phyloP scores from a whole-genome alignment of 2,888 invertebrate species.

The Sinodicranocentrus sp. region DNA sequence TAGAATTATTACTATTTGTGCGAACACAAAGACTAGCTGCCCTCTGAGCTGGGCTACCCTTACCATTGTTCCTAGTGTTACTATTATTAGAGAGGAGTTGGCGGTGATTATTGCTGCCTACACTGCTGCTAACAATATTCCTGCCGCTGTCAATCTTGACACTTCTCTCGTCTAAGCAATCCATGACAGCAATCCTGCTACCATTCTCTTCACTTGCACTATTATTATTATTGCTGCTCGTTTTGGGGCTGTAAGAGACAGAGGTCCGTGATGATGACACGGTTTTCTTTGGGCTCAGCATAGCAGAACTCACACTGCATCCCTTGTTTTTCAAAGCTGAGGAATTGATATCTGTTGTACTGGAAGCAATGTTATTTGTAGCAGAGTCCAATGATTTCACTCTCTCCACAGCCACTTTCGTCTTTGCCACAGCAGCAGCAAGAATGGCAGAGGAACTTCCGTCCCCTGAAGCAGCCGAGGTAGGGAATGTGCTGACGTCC shows the following conservation, averaged over 20 bases:
- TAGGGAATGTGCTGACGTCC: conserved; percentile 68
- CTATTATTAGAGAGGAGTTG: conserved; percentile 31
- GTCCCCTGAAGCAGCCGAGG: conserved; percentile 54
- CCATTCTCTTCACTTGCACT: not conserved
- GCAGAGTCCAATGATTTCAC: conserved; percentile 71
- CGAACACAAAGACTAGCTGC: conserved; percentile 72
- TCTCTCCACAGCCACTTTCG: conserved; percentile 74
- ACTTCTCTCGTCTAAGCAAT: conserved; percentile 40
- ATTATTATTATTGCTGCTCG: not conserved
- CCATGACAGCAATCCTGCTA: conserved; percentile 8
- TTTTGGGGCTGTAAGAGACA: conserved; percentile 44
- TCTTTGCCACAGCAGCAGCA: conserved; percentile 49
- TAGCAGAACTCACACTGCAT: conserved; percentile 8
- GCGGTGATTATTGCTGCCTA: conserved; percentile 30
- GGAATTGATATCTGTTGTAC: conserved; percentile 14
- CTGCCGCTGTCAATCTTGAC: conserved; percentile 40
- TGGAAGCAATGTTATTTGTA: conserved; percentile 11
- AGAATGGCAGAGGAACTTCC: conserved; percentile 59
- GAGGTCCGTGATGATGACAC: conserved; percentile 46
- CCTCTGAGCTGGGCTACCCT: conserved; percentile 68
- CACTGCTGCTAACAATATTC: conserved; percentile 11
- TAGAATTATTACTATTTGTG: conserved; percentile 43
- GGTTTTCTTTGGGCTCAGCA: conserved; percentile 52
- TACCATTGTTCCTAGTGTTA: conserved; percentile 38
- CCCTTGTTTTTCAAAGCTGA: conserved; percentile 47